phyloP scores from a whole-genome alignment of 2,888 invertebrate genomes.

The Autographa pulchrina region DNA sequence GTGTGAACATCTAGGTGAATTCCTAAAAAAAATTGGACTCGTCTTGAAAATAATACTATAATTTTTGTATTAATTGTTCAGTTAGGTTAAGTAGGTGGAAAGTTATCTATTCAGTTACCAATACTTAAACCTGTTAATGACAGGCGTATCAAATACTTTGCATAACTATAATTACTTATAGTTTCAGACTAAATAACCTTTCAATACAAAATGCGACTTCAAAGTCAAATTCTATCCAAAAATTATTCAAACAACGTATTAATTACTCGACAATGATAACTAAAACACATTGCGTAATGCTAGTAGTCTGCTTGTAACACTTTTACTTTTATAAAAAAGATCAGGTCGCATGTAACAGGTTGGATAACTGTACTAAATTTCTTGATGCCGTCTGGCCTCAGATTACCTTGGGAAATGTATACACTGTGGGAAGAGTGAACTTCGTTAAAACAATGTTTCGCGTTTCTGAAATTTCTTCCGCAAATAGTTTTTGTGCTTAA shows the following conservation, averaged over 20 bases:
- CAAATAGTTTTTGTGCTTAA: conserved; percentile 29
- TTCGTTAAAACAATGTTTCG: conserved; percentile 38
- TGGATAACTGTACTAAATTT: conserved; percentile 52
- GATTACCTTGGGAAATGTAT: conserved; percentile 53
- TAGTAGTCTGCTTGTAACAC: conserved; percentile 33
- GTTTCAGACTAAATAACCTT: neutral
- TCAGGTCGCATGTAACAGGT: conserved; percentile 42
- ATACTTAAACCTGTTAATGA: neutral
- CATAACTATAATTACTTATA: neutral
- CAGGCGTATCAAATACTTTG: neutral
- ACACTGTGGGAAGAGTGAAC: conserved; percentile 50
- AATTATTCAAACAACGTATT: conserved; percentile 11
- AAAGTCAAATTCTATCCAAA: neutral
- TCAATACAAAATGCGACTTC: neutral
- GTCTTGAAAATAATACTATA: too few species aligned
- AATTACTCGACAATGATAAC: conserved; percentile 19
- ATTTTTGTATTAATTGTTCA: too few species aligned
- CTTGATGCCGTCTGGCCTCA: conserved; percentile 23
- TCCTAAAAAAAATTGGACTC: too few species aligned
- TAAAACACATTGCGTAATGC: conserved; percentile 39
- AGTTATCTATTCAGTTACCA: too few species aligned
- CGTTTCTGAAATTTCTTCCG: conserved; percentile 55
- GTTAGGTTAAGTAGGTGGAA: too few species aligned
- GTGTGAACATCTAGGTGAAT: neutral
- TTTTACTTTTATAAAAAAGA: conserved; percentile 54